A percentile compares a stretch with the other conserved stretches of the same genome.
phyloP scores from a whole-genome alignment of 1,140 invertebrate species.

The Leptinotarsa undecemlineata region DNA sequence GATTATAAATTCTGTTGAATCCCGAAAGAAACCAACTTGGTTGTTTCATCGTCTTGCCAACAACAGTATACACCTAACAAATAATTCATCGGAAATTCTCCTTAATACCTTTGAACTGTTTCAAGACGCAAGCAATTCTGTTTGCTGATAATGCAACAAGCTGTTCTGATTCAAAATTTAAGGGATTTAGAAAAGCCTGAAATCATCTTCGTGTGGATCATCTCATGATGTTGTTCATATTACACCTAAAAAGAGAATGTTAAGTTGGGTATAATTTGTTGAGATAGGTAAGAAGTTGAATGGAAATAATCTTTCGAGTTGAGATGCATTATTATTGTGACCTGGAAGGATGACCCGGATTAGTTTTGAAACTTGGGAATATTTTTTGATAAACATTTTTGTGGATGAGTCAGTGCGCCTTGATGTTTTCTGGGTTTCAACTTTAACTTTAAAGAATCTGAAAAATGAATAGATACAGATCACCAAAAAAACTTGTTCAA shows the following conservation, averaged over 20 bases:
- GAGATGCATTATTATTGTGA: too few relatives aligned
- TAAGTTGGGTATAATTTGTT: too few relatives aligned
- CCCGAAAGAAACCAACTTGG: conserved; percentile 26
- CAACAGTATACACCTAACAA: conserved; percentile 31
- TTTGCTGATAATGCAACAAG: neutral
- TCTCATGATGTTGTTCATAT: neutral
- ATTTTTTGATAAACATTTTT: too few relatives aligned
- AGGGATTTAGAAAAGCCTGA: neutral
- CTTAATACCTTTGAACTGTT: conserved; percentile 36
- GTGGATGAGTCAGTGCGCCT: too few relatives aligned
- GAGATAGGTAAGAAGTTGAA: too few relatives aligned
- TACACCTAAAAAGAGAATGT: neutral
- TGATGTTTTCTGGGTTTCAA: too few relatives aligned
- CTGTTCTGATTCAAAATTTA: conserved; percentile 16
- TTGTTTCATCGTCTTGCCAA: conserved; percentile 32
- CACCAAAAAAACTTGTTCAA: too few relatives aligned
- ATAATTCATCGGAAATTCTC: conserved; percentile 41
- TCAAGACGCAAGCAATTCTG: conserved; percentile 9
- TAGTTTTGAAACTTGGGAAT: too few relatives aligned
- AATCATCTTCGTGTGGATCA: neutral
- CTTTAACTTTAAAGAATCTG: too few relatives aligned
- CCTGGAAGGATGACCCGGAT: too few relatives aligned
- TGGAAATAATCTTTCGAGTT: too few relatives aligned
- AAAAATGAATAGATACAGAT: too few relatives aligned
- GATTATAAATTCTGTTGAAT: neutral